Base-by-base conservation (phyloP, 2,113 vertebrate genomes). In the Notiomystis cincta region DNA sequence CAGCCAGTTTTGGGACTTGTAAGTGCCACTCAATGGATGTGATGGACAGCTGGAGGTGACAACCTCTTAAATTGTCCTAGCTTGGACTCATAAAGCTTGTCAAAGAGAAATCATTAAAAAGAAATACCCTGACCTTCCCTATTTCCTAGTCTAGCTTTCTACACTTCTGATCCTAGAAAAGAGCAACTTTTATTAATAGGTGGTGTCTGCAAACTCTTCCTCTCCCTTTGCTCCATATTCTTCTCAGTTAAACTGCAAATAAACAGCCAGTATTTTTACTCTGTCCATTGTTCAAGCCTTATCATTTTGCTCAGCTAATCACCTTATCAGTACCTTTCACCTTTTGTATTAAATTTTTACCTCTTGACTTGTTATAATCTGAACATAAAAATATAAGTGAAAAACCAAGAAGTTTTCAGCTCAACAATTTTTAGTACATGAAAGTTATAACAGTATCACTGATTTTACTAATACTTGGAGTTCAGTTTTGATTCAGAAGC, bases 31-130 rank as follows among this genome's bases (percentile, higher is more conserved):
- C 82, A 86, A 4, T 90, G 60, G 38, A 73, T 66, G 35, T 96
- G 96, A 96, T 58, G 56, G 95, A 95, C 96, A 93, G 92, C 60
- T 90, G 51, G 76, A 83, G 96, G 95, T 92, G 90, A 83, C 56
- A 81, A 96, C 92, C 95, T 81, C 71, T 86, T 54, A 86, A 94
- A 94, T 86, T 89, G 90, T 81, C 86, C 86, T 93, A 92, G 47
- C 30, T 62, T 54, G 76, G 69, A 70, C 67, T 89, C 51, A 21
- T 65, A 88, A 72, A 83, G 11, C 54, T 86, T 90, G 45, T 70
- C 71, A 95, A 86, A 95, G 27, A 70, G 71, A 92, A 92, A 64
- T 90, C 67, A 86, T 94, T 95, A 96, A 83, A 82, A 86, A 80
- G 62, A 73, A 87, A 60, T n/a, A 81, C 28, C 19, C 12, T 78